Evolutionary conservation across 2,797 vertebrate species (phyloP), one percentile per base, ranked within the genome.

Genomic region (Urophycis tenuis): DNA sequence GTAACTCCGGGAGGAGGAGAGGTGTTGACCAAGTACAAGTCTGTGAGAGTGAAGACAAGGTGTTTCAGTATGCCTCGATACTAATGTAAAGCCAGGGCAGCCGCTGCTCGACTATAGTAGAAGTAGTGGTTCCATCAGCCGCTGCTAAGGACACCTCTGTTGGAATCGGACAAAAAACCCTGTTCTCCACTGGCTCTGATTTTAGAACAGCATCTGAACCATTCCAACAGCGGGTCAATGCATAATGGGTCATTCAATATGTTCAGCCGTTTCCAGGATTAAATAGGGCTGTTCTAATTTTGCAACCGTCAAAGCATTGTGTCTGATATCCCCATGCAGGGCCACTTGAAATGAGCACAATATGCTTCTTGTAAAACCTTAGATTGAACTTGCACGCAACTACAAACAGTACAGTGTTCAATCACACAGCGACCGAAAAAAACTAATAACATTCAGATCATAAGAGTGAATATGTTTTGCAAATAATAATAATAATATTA

Each of bases 211-310:
- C 60, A 10, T 67, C 60, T 14, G 60, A 67, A 29, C 25, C n/a
- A 3, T 67, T 67, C 60, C 60, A 4, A 29, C 25, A 25, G 29
- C 29, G n/a, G 53, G 53, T 60, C n/a, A 67, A 67, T 67, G 60
- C 60, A 67, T 67, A 67, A 67, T 29, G 60, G 60, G 10, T 31
- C 71, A 60, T 71, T 80, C 14, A 6, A 70, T 49, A 41, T 53
- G 34, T 32, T 36, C 81, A 82, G 78, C 3, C 7, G 53, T 76
- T 82, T 76, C 80, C 75, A 82, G 74, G 79, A 82, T 70, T 72
- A 35, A 31, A 25, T 30, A 70, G 60, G 32, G 81, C 75, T 69
- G 75, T 41, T 75, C 36, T 34, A 78, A 72, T 73, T 67, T 22
- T 67, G 60, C 9, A 7, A 60, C 22, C 22, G 53, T 25, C n/a